Evolutionary conservation across 2,888 invertebrate species (phyloP), one percentile per base, ranked within the genome.

Genomic region (Pseudoips prasinana): DNA sequence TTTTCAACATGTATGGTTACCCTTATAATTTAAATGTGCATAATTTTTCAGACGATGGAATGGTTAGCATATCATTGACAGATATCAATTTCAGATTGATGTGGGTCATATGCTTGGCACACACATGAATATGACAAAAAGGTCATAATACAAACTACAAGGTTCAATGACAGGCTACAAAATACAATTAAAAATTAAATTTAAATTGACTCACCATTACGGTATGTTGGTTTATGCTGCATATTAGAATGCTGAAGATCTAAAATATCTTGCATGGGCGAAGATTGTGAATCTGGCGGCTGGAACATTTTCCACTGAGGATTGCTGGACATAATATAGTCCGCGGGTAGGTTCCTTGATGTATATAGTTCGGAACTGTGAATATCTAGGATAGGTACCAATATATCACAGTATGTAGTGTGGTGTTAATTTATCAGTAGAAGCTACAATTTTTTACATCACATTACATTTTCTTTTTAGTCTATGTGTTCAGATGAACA

Each of bases 241-340:
- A 84, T 84, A 51, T 77, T 81, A 53, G 90, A 79, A 67, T 91
- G 90, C 73, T 92, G 92, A 89, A 94, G 91, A 72, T 94, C 92
- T 90, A 95, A 92, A 84, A 93, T 94, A 78, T 95, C 94, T 78
- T 95, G 92, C 89, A 95, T 92, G 75, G 94, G 92, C 84, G 95
- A 94, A 78, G 94, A 92, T 89, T 93, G 93, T 91, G 93, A 92
- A 91, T 92, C 92, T 90, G 95, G 94, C 94, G 95, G 94, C 93
- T 95, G 95, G 94, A 95, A 95, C 88, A 92, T 92, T 91, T 94
- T 94, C 94, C 94, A 94, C 94, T 94, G 94, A 93, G 94, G 92
- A 93, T 94, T 94, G 88, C 91, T 93, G 87, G 94, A 94, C 94
- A 94, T 94, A 79, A 64, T 81, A 75, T 72, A 76, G 73, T n/a